These are phyloP conservation scores for Smittia sp. DNA, from an alignment of 2,888 invertebrate species.

Conservation along the genomic window DNA sequence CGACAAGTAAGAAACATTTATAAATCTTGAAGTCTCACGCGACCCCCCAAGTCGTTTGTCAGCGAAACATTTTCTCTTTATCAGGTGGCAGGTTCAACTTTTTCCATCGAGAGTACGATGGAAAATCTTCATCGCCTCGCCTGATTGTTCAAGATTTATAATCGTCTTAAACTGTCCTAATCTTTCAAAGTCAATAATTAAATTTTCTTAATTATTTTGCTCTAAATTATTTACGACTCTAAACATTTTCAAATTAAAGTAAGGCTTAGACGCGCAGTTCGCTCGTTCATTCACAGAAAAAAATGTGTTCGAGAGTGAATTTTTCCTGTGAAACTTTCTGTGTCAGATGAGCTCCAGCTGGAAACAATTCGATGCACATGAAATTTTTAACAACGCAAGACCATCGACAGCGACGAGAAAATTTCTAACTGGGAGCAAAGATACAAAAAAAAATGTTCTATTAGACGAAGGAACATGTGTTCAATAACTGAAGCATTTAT, in stretches of 20 bases:
- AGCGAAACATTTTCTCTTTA: background rate
- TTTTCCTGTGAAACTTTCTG: no score
- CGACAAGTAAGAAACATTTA: no score
- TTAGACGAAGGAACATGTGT: background rate
- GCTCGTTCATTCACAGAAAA: background rate
- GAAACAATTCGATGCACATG: no score
- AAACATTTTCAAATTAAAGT: constrained; percentile 4
- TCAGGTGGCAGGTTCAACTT: background rate
- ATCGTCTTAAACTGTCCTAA: constrained; percentile 1
- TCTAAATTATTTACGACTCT: constrained; percentile 35
- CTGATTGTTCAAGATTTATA: background rate
- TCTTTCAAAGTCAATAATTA: constrained; percentile 16
- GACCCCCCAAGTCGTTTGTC: constrained; percentile 12
- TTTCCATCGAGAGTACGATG: background rate
- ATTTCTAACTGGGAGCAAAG: no score
- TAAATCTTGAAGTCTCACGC: background rate
- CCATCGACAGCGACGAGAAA: no score
- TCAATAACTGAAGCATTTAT: background rate
- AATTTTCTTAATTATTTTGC: constrained; percentile 24
- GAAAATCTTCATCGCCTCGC: background rate
- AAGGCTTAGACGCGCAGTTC: background rate
- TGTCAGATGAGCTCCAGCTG: no score
- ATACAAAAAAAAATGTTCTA: no score
- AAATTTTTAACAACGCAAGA: no score
- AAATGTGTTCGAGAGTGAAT: no score